Evolutionary conservation across 2,888 invertebrate species (phyloP).

Genomic region (Drosophila neoperkinsi): DNA sequence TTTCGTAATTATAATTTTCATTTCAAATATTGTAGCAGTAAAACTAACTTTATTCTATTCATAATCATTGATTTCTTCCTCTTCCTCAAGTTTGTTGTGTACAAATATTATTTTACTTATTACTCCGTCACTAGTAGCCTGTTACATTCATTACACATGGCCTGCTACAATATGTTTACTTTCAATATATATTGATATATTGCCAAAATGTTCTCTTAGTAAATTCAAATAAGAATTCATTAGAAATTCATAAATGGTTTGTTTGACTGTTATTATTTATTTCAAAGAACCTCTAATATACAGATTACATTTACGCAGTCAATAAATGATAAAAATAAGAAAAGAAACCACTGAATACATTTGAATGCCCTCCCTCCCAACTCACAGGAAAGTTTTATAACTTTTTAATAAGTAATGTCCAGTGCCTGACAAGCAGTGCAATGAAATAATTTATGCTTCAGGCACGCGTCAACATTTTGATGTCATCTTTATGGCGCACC

Average conservation of each 20-base stretch:
- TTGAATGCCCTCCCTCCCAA: constrained; percentile 8
- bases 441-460: constrained; percentile 60
- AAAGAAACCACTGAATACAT: background rate
- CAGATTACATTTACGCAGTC: background rate
- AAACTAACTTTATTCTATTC: background rate
- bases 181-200: too few relatives aligned
- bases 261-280: background rate
- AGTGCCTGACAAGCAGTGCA: constrained; percentile 36
- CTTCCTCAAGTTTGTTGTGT: background rate
- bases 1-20: background rate
- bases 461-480: constrained; percentile 54
- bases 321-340: constrained; percentile 5
- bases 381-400: constrained; percentile 53
- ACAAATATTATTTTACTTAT: background rate
- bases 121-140: background rate
- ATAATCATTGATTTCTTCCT: background rate
- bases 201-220: too few relatives aligned
- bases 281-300: background rate
- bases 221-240: too few relatives aligned
- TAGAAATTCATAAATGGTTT: background rate
- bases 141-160: background rate
- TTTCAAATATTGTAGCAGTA: background rate
- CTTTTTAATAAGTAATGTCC: constrained; percentile 71
- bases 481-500: constrained; percentile 56
- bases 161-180: too few relatives aligned